Base-by-base conservation (phyloP, 2,113 vertebrate species). In the Tursiops truncatus region DNA sequence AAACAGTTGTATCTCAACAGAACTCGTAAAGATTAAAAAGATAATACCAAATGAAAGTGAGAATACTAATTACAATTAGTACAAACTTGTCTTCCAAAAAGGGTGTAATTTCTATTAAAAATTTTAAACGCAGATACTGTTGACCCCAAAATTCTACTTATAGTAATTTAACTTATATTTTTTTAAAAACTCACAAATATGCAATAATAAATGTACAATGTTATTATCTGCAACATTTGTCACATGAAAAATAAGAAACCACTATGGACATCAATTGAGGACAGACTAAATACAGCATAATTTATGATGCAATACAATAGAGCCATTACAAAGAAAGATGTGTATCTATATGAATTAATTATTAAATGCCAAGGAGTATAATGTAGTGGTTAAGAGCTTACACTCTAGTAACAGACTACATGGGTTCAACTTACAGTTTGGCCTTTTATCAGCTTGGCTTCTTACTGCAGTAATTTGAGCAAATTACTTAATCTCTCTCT, bases 401-500 rank as follows among this genome's bases (percentile, higher is more conserved):
- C 5, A 82, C 20, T 82, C 44, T 67, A 94, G 3, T 38, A 38
- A 91, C 3, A 74, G 26, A 79, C 33, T 88, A 67, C 15, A 83
- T 89, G 36, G 65, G 23, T 84, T 94, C 63, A 91, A 80, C 8
- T 63, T 47, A 14, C 7, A 93, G 31, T 9, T 47, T 82, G 33
- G 33, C 28, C 36, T 60, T 62, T 96, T 90, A 68, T 21, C 21
- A 73, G 33, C 17, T 28, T 83, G 20, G 41, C 36, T 36, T 94
- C 67, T 74, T 76, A 74, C 3, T 17, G 53, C 2, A 94, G 33
- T 95, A 96, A 96, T 28, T 91, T 89, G 20, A 85, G 58, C 21
- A 95, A 95, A 71, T 96, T 92, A 95, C 38, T 95, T 93, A 81
- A 70, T 85, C 44, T 89, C 38, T 92, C 71, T 93, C 20, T 53